Conservation (phyloP, 2,113 vertebrate species). For the Apeltes quadracus region DNA sequence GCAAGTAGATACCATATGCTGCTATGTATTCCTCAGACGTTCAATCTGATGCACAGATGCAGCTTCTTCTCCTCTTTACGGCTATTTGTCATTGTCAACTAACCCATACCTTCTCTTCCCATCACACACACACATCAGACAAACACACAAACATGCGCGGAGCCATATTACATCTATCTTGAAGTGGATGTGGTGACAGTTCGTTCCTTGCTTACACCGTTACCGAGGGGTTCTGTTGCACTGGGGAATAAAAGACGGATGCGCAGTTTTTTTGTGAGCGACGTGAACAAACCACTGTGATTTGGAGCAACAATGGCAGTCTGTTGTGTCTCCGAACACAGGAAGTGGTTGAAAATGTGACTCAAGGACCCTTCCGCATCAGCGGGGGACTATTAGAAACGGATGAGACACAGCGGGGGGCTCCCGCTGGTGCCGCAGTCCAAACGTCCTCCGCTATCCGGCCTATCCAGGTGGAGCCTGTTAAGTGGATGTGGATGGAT, state of each 20-base stretch:
- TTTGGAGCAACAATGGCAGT: constrained; percentile 47
- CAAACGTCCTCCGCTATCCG: constrained; percentile 15
- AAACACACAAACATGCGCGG: not conserved
- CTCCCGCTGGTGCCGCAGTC: constrained; percentile 16
- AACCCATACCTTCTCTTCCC: not conserved
- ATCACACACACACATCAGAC: not conserved
- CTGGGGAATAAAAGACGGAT: constrained; percentile 20
- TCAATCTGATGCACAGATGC: constrained; percentile 8
- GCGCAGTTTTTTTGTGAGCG: constrained; percentile 29
- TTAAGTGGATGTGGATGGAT: constrained; percentile 43
- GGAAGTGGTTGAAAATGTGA: constrained; percentile 52
- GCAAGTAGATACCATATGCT: constrained; percentile 10
- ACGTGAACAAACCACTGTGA: constrained; percentile 17
- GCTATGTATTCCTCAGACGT: constrained; percentile 15
- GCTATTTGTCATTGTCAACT: constrained; percentile 46
- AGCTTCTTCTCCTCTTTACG: constrained; percentile 23
- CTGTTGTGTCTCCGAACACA: constrained; percentile 45
- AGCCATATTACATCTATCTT: constrained; percentile 7
- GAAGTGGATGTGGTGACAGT: not conserved
- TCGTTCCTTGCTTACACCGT: not conserved
- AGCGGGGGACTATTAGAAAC: constrained; percentile 58
- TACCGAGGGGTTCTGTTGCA: not conserved
- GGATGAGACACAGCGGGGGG: constrained; percentile 61
- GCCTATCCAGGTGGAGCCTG: constrained; percentile 42
- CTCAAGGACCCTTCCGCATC: constrained; percentile 50